Evolutionary conservation across 2,888 invertebrate genomes (phyloP), one percentile per base, ranked within the genome.

Genomic region (Noctua fimbriata): DNA sequence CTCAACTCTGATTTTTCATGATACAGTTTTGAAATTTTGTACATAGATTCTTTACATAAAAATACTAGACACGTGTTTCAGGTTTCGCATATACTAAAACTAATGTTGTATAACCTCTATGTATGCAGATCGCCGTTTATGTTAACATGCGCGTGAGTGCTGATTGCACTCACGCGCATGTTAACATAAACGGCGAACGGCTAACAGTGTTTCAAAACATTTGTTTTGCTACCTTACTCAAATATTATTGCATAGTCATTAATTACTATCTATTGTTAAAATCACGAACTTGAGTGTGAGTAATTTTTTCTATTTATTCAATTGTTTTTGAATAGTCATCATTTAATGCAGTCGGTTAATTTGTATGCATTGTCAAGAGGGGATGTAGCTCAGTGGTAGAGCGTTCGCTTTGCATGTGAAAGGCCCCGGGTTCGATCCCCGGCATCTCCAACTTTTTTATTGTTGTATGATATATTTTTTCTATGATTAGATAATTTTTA

Each of bases 381-480:
- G 88, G 89, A 89, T 98, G 98, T 98, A 99, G 98, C 98, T 99
- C 98, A 98, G 98, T 98, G 98, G 98, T 98, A 98, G 98, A 99
- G 99, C 98, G 98, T 98, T 98, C 98, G 98, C 98, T 99, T 99
- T 98, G 98, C 98, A 99, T 98, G 98, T 98, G 98, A 98, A 98
- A 99, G 98, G 98, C 98, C 98, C 98, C 98, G 98, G 98, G 99
- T 99, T 99, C 98, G 98, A 99, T 98, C 98, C 98, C 98, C 98
- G 98, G 98, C 98, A 98, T 98, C 98, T 98, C 98, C 98, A 98
- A 86, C 28, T 77, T 83, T 63, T 63, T 63, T 44, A 18, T 71
- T 65, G 18, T 24, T 44, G n/a, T 47, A 44, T 3, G 1, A 18
- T 16, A 4, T 32, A 2, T 55, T 41, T 55, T 66, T 14, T 49